phyloP scores from a whole-genome alignment of 1,140 invertebrate genomes.

The Grapholita molesta region DNA sequence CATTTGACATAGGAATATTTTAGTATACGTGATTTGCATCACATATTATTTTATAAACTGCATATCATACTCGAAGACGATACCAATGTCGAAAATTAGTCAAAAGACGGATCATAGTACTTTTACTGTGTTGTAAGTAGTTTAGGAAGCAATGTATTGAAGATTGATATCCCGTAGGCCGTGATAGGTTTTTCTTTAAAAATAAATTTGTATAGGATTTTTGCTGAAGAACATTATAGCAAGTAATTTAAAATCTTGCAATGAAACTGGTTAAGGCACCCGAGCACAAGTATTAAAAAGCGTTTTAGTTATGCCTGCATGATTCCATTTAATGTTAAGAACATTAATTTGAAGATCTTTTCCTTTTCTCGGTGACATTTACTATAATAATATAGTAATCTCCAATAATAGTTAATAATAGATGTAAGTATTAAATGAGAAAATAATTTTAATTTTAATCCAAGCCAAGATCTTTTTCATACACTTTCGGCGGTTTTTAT shows the following conservation, averaged over 20 bases:
- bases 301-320: not conserved
- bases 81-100: not conserved
- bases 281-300: not conserved
- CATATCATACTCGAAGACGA: not conserved
- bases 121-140: conserved; percentile 33
- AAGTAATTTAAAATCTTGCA: conserved; percentile 2
- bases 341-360: too few relatives aligned
- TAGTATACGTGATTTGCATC: not conserved
- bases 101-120: not conserved
- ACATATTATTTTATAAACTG: not conserved
- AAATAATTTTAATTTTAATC: too few relatives aligned
- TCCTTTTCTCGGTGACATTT: too few relatives aligned
- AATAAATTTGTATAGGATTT: conserved; percentile 25
- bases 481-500: too few relatives aligned
- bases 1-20: not conserved
- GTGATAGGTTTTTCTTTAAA: conserved; percentile 27
- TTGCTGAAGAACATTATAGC: conserved; percentile 9
- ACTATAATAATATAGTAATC: too few relatives aligned
- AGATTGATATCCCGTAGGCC: conserved; percentile 49
- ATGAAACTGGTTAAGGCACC: not conserved
- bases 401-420: too few relatives aligned
- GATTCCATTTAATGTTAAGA: not conserved
- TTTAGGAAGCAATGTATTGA: conserved; percentile 57
- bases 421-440: too few relatives aligned
- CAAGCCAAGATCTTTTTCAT: too few relatives aligned